These are phyloP conservation scores for Psococerastis gibbosa DNA, from an alignment of 2,888 invertebrate genomes.

Conservation along the genomic window DNA sequence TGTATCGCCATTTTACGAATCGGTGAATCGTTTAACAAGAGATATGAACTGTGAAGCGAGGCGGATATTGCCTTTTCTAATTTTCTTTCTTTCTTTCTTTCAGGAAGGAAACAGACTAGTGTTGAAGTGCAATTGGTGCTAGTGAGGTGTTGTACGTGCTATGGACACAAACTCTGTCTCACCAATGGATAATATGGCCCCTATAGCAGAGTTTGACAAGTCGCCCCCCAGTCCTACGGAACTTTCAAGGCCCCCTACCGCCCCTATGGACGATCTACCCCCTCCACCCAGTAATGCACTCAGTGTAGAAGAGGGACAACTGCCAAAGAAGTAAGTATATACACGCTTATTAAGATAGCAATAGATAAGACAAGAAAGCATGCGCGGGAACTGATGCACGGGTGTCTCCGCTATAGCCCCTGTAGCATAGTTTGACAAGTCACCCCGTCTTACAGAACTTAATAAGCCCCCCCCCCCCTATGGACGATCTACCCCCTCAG, in stretches of 20 bases:
- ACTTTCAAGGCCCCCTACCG: constrained; percentile 30
- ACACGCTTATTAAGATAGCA: constrained; percentile 19
- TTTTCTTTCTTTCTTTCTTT: no score
- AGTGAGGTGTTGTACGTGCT: constrained; percentile 19
- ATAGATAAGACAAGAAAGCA: constrained; percentile 14
- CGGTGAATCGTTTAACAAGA: no score
- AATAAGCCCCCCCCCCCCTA: constrained; percentile 33
- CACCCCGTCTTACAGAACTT: constrained; percentile 41
- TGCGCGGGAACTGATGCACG: no score
- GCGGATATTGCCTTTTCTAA: no score
- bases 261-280: constrained; percentile 44
- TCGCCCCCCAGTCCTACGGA: constrained; percentile 45
- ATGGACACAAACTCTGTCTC: constrained; percentile 52
- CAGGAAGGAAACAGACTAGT: background rate
- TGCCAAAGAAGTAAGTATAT: constrained; percentile 30
- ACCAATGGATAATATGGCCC: constrained; percentile 42
- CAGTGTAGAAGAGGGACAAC: constrained; percentile 24
- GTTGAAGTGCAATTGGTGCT: background rate
- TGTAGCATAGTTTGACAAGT: constrained; percentile 50
- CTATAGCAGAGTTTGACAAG: constrained; percentile 51
- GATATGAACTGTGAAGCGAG: no score
- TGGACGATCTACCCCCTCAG: constrained; percentile 45
- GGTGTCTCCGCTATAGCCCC: no score
- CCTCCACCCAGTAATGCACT: constrained; percentile 33
- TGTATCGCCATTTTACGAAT: no score